Conservation (phyloP, 1,140 invertebrate genomes). For the Drosophila serrata region DNA sequence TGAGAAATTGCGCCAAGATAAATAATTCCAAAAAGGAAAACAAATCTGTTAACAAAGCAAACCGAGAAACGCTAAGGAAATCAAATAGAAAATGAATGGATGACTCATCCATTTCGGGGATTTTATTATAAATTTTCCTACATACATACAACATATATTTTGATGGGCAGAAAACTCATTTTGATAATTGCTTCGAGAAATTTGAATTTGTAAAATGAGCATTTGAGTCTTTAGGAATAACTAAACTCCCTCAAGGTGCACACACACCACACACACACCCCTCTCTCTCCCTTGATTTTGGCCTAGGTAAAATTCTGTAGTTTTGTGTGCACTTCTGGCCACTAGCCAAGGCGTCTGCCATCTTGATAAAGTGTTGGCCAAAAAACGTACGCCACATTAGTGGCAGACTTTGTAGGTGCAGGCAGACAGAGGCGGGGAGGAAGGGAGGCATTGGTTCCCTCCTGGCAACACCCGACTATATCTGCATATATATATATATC, state of each 20-base stretch:
- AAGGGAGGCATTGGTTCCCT: not conserved
- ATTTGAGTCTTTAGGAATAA: conserved; percentile 46
- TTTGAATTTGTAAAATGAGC: conserved; percentile 28
- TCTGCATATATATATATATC: conserved; percentile 6
- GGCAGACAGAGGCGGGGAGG: too few relatives aligned
- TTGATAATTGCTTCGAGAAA: conserved; percentile 53
- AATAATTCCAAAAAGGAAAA: conserved; percentile 62
- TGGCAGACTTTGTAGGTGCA: conserved; percentile 55
- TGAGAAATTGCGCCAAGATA: conserved; percentile 62
- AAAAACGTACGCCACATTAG: conserved; percentile 83
- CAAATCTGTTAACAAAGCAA: conserved; percentile 51
- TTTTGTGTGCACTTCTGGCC: conserved; percentile 78
- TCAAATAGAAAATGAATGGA: conserved; percentile 29
- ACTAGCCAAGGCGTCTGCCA: conserved; percentile 77
- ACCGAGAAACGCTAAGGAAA: not conserved
- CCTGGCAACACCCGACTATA: conserved; percentile 58
- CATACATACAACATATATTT: too few relatives aligned
- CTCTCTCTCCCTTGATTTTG: not conserved
- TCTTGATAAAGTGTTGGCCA: conserved; percentile 83
- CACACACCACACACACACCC: too few relatives aligned
- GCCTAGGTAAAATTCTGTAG: conserved; percentile 55
- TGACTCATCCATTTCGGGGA: conserved; percentile 30
- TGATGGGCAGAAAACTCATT: conserved; percentile 36
- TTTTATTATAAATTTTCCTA: conserved; percentile 13
- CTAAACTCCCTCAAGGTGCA: conserved; percentile 38